A percentile compares a stretch with the other conserved stretches of the same genome.
Conservation (phyloP, 2,888 invertebrate genomes). For the Tortricodes alternella region DNA sequence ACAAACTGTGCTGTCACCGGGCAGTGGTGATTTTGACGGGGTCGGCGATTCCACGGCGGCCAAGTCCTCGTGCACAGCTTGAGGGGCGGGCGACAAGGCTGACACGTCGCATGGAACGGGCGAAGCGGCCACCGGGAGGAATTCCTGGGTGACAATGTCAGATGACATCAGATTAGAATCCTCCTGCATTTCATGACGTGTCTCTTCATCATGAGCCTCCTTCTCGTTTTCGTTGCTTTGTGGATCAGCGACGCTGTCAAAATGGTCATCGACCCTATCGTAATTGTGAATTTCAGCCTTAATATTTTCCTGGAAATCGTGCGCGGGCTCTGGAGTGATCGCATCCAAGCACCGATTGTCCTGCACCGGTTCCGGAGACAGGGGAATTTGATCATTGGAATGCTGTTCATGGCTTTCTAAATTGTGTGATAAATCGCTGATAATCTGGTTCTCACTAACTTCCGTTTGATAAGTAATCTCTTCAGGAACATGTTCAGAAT, state of each 20-base stretch:
- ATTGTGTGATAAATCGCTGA: not conserved
- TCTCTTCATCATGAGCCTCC: constrained; percentile 6
- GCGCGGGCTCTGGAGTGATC: constrained; percentile 42
- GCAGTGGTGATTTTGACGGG: constrained; percentile 39
- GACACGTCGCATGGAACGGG: constrained; percentile 34
- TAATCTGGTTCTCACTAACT: not conserved
- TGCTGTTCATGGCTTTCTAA: constrained; percentile 13
- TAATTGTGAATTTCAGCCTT: constrained; percentile 29
- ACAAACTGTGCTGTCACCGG: constrained; percentile 27
- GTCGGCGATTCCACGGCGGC: constrained; percentile 37
- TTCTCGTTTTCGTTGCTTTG: not conserved
- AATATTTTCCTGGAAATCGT: constrained; percentile 34
- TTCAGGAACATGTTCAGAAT: constrained; percentile 35
- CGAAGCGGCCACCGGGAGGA: constrained; percentile 39
- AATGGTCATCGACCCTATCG: constrained; percentile 23
- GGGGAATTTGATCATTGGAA: constrained; percentile 37
- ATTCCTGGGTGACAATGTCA: constrained; percentile 8
- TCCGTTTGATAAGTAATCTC: constrained; percentile 22
- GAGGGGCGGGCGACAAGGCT: not conserved
- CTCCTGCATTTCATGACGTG: constrained; percentile 7
- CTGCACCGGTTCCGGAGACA: constrained; percentile 37
- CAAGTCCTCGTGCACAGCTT: not conserved
- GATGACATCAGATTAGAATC: constrained; percentile 12
- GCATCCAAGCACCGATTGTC: constrained; percentile 39
- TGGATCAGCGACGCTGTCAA: not conserved